phyloP scores from a whole-genome alignment of 2,113 vertebrate genomes.

The Stegastes partitus region DNA sequence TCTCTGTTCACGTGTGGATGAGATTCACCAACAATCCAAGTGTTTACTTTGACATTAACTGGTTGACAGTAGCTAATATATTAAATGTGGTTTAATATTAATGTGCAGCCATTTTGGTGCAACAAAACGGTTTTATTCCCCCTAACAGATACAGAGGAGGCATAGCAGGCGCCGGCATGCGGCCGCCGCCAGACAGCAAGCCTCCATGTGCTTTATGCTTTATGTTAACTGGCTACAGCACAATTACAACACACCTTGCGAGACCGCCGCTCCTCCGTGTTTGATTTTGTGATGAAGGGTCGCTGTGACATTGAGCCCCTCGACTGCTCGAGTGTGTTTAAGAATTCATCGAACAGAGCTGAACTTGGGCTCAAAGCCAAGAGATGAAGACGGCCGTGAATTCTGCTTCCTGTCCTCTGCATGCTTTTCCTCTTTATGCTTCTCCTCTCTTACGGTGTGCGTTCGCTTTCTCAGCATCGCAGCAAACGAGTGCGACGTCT shows the following conservation, averaged over 20 bases:
- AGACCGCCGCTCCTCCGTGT: constrained; percentile 12
- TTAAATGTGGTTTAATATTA: constrained; percentile 15
- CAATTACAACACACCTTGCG: constrained; percentile 19
- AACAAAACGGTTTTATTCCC: constrained; percentile 8
- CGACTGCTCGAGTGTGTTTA: constrained; percentile 46
- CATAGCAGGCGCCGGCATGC: neutral
- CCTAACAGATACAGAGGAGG: neutral
- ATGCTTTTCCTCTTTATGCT: neutral
- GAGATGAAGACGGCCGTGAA: constrained; percentile 15
- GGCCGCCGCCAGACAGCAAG: neutral
- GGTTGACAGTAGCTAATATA: constrained; percentile 19
- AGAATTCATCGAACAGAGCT: constrained; percentile 32
- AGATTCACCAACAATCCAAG: constrained; percentile 19
- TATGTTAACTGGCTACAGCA: constrained; percentile 29
- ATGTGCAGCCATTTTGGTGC: constrained; percentile 14
- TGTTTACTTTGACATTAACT: constrained; percentile 28
- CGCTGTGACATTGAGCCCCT: constrained; percentile 39
- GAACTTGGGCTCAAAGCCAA: constrained; percentile 48
- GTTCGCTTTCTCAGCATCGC: neutral
- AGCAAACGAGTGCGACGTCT: neutral
- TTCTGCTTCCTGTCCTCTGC: neutral
- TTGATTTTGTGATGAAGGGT: constrained; percentile 48
- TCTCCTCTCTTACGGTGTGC: neutral
- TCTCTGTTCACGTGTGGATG: constrained; percentile 3
- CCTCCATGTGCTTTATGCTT: constrained; percentile 20